Percentiles rank a stretch among this genome's conserved stretches.
Evolutionary conservation across 2,113 vertebrate genomes (phyloP).

Genomic region (Cisticola juncidis): DNA sequence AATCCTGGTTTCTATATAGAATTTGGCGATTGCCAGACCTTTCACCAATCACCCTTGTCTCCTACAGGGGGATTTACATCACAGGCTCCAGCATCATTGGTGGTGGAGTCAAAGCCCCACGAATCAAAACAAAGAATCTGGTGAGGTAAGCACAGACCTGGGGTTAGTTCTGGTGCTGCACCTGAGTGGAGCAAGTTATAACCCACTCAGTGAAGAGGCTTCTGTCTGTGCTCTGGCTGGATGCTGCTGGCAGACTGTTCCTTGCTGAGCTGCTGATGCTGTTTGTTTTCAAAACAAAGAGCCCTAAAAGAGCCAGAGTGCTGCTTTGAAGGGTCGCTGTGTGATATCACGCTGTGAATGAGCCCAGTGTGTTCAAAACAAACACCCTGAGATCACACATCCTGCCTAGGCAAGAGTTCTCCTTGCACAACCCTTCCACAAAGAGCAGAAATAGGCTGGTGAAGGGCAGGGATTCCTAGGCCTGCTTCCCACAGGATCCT

Average conservation of each 20-base stretch:
- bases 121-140: slow-evolving; percentile 98
- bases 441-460: neutral
- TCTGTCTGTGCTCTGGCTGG: neutral
- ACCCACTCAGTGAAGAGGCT: neutral
- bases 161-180: neutral
- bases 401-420: neutral
- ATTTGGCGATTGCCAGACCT: neutral
- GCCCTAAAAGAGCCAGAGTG: neutral
- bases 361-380: slow-evolving; percentile 48
- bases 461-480: neutral
- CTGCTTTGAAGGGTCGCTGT: neutral
- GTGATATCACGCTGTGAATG: neutral
- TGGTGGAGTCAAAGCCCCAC: slow-evolving; percentile 95
- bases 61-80: slow-evolving; percentile 93
- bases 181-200: neutral
- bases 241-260: neutral
- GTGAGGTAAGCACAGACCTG: slow-evolving; percentile 82
- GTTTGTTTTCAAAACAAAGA: slow-evolving; percentile 58
- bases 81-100: slow-evolving; percentile 97
- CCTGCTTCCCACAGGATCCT: neutral
- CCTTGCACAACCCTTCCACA: neutral
- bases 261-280: neutral
- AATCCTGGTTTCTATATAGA: neutral
- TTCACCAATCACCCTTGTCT: slow-evolving; percentile 15
- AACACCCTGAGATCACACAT: neutral